Evolutionary conservation across 2,888 invertebrate genomes (phyloP).

Genomic region (Macrosoma leucophasiata): DNA sequence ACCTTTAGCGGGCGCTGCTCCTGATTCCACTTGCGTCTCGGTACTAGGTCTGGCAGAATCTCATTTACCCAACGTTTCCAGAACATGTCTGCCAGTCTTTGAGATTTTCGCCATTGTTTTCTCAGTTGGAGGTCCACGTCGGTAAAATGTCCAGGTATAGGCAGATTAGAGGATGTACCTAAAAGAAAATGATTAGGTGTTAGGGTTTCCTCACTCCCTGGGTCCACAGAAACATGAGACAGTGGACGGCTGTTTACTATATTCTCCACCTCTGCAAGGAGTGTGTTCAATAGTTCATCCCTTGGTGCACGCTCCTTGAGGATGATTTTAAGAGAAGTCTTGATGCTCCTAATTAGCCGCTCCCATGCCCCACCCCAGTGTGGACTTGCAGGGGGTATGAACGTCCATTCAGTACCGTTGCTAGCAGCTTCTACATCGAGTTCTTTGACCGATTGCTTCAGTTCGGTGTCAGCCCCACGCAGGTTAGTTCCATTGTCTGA

Average conservation of each 20-base stretch:
- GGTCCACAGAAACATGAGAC: constrained; percentile 24
- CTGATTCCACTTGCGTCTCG: constrained; percentile 9
- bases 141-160: not conserved
- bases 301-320: not conserved
- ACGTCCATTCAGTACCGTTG: not conserved
- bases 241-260: constrained; percentile 17
- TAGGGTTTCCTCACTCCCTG: constrained; percentile 22
- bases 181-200: constrained; percentile 21
- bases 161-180: constrained; percentile 2
- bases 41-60: not conserved
- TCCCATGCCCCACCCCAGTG: constrained; percentile 16
- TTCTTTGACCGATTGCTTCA: not conserved
- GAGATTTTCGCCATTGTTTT: not conserved
- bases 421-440: not conserved
- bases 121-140: not conserved
- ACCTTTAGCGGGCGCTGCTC: not conserved
- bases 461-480: not conserved
- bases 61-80: constrained; percentile 2
- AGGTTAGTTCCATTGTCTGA: not conserved
- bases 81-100: not conserved
- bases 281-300: constrained; percentile 8
- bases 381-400: constrained; percentile 3
- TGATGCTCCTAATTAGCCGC: constrained; percentile 11
- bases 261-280: constrained; percentile 10
- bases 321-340: constrained; percentile 7